Conservation (phyloP, 2,888 invertebrate genomes). For the Orthosia gracilis region DNA sequence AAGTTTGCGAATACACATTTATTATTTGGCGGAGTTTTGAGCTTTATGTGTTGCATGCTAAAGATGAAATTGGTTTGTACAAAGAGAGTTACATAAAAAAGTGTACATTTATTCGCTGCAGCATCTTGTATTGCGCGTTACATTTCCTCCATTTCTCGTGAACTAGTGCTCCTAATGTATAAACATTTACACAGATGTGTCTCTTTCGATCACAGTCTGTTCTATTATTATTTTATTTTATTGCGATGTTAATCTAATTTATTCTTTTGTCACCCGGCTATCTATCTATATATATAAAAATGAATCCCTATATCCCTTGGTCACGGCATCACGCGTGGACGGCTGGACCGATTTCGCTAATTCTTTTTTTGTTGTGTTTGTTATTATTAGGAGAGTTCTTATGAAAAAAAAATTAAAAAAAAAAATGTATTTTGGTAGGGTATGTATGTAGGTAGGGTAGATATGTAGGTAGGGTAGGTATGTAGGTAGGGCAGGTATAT, state of each 20-base stretch:
- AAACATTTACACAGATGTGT: slow-evolving; percentile 52
- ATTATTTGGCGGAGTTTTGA: slow-evolving; percentile 16
- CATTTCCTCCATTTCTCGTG: slow-evolving; percentile 19
- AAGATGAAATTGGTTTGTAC: slow-evolving; percentile 21
- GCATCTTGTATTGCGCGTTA: slow-evolving; percentile 27
- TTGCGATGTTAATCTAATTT: background rate
- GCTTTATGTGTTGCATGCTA: background rate
- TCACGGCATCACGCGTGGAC: too few relatives aligned
- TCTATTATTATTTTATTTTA: background rate
- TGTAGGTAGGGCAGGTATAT: too few relatives aligned
- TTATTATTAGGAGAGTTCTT: too few relatives aligned
- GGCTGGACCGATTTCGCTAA: too few relatives aligned
- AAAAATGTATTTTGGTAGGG: too few relatives aligned
- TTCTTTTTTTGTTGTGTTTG: too few relatives aligned
- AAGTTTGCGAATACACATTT: slow-evolving; percentile 38
- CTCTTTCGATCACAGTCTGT: slow-evolving; percentile 12
- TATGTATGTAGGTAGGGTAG: too few relatives aligned
- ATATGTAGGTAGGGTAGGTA: too few relatives aligned
- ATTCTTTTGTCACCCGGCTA: background rate
- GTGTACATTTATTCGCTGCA: slow-evolving; percentile 20
- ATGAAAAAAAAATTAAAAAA: too few relatives aligned
- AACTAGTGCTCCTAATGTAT: slow-evolving; percentile 19
- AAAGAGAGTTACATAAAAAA: slow-evolving; percentile 23
- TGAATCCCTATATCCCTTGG: too few relatives aligned
- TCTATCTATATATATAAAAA: too few relatives aligned